Conservation (phyloP, 1,140 invertebrate genomes). For the Macrotrachela quadricornifera region DNA sequence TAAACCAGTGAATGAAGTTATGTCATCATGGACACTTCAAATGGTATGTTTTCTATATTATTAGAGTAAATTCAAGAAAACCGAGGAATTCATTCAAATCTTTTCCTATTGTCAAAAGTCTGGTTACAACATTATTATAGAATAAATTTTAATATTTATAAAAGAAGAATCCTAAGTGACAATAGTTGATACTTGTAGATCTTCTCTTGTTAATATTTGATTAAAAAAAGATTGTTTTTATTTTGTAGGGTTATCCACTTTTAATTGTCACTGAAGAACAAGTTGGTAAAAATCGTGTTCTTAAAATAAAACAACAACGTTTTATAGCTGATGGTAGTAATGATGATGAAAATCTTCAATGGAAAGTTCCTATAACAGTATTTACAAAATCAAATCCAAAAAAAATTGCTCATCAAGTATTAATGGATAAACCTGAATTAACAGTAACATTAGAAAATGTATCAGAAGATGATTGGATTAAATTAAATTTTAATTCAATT, state of each 20-base stretch:
- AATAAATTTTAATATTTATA: too few relatives aligned
- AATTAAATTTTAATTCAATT: conserved; percentile 1
- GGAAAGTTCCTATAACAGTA: conserved; percentile 51
- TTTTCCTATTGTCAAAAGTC: too few relatives aligned
- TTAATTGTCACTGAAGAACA: conserved; percentile 10
- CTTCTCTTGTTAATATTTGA: too few relatives aligned
- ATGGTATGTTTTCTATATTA: too few relatives aligned
- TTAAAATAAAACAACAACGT: conserved; percentile 57
- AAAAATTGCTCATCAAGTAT: not conserved
- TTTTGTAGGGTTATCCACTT: conserved; percentile 6
- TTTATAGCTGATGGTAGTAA: conserved; percentile 53
- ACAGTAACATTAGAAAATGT: not conserved
- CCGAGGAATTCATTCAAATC: too few relatives aligned
- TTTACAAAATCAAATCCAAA: conserved; percentile 1
- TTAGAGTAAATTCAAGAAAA: too few relatives aligned
- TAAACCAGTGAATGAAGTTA: conserved; percentile 68
- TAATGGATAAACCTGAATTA: not conserved
- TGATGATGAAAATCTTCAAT: conserved; percentile 27
- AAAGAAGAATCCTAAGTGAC: too few relatives aligned
- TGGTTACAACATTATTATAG: too few relatives aligned
- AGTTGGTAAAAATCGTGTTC: conserved; percentile 35
- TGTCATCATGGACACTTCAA: conserved; percentile 81
- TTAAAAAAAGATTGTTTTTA: too few relatives aligned
- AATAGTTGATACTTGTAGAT: too few relatives aligned
- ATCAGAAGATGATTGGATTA: conserved; percentile 3